Conservation (phyloP, 2,797 vertebrate species). For the Gymnodraco acuticeps region DNA sequence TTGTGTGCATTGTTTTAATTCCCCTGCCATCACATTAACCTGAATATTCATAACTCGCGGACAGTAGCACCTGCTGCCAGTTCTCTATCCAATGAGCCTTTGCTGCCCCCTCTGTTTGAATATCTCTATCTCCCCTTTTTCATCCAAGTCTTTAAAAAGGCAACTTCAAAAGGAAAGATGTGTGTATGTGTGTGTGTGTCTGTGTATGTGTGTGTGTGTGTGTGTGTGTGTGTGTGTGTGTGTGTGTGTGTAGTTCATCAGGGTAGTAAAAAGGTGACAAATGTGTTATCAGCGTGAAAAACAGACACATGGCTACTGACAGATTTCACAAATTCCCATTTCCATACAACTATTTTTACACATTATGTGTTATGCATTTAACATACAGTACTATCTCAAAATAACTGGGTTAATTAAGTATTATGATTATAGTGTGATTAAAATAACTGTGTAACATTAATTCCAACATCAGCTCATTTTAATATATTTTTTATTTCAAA, state of each 20-base stretch:
- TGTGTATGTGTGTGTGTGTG: too few species aligned
- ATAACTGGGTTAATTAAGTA: not conserved
- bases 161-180: constrained; percentile 21
- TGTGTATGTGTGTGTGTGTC: too few species aligned
- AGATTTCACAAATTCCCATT: not conserved
- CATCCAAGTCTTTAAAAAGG: constrained; percentile 35
- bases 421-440: not conserved
- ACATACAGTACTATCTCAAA: not conserved
- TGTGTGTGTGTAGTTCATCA: not conserved
- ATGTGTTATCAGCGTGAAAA: not conserved
- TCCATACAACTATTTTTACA: not conserved
- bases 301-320: not conserved
- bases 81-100: constrained; percentile 46
- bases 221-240: not conserved
- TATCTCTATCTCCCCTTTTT: constrained; percentile 15
- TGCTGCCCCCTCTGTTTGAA: constrained; percentile 16
- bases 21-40: constrained; percentile 71
- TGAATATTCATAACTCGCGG: constrained; percentile 64
- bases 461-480: not conserved
- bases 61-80: constrained; percentile 53
- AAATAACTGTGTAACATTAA: not conserved
- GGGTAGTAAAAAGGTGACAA: not conserved
- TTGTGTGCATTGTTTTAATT: constrained; percentile 62
- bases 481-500: not conserved
- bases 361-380: not conserved